Percentiles rank a stretch among this genome's conserved stretches.
Conservation (phyloP, 2,797 vertebrate genomes). For the Silurus lanzhouensis region DNA sequence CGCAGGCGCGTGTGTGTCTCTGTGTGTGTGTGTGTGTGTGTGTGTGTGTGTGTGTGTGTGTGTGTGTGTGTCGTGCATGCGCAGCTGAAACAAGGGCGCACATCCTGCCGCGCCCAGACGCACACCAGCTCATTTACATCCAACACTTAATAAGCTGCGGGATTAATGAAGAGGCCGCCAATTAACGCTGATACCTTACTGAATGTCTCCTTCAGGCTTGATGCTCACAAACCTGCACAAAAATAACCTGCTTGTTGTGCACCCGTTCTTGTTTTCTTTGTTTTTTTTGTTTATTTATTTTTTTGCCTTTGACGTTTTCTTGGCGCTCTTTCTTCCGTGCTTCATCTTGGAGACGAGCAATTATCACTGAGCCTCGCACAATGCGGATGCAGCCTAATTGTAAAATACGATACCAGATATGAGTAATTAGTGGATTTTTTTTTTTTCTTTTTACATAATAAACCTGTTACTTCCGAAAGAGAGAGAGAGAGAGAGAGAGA, state of each 20-base stretch:
- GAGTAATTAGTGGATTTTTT: conserved; percentile 5
- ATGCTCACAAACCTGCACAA: not conserved
- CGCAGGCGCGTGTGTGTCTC: not conserved
- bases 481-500: not conserved
- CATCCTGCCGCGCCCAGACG: not conserved
- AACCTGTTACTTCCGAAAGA: not conserved
- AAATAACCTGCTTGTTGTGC: not conserved
- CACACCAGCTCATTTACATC: conserved; percentile 34
- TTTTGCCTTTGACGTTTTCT: not conserved
- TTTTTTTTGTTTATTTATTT: not conserved
- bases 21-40: not conserved
- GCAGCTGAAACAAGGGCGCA: not conserved
- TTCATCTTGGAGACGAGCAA: not conserved
- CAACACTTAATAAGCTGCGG: conserved; percentile 42
- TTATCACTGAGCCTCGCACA: not conserved
- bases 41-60: not conserved
- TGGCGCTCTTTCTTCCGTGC: conserved; percentile 1
- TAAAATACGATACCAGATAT: not conserved
- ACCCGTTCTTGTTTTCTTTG: not conserved
- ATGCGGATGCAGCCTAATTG: conserved; percentile 6
- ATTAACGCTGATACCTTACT: conserved; percentile 37
- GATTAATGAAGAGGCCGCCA: conserved; percentile 48
- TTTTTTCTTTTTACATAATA: not conserved
- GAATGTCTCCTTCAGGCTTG: not conserved
- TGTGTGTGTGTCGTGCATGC: too few relatives aligned